A percentile compares a stretch with the other conserved stretches of the same genome.
Conservation (phyloP, 2,888 invertebrate genomes). For the Celastrina argiolus region DNA sequence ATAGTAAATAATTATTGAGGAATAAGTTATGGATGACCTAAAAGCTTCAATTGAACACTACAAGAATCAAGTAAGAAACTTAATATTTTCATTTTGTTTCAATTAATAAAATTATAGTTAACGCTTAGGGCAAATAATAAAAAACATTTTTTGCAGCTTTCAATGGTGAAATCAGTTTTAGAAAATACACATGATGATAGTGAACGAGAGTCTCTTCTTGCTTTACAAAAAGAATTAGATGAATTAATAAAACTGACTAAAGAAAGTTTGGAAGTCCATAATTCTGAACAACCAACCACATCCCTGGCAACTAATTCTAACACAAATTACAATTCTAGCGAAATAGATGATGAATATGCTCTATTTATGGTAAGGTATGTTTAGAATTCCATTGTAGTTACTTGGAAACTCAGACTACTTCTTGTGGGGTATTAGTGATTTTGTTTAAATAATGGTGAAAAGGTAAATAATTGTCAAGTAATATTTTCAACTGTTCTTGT, state of each 20-base stretch:
- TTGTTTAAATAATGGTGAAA: no score
- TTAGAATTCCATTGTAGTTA: not conserved
- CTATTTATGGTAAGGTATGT: conserved; percentile 76
- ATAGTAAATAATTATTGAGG: not conserved
- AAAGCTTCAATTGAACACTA: conserved; percentile 57
- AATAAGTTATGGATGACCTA: conserved; percentile 53
- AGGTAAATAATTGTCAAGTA: no score
- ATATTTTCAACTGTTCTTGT: no score
- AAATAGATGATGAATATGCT: conserved; percentile 79
- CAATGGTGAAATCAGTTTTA: conserved; percentile 80
- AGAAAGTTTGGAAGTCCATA: conserved; percentile 71
- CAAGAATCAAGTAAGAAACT: conserved; percentile 55
- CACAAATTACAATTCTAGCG: conserved; percentile 37
- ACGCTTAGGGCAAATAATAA: not conserved
- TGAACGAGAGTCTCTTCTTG: conserved; percentile 76
- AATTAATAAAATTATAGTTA: not conserved
- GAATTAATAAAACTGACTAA: conserved; percentile 83
- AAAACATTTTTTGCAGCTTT: conserved; percentile 62
- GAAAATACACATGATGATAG: conserved; percentile 58
- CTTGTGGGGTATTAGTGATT: no score
- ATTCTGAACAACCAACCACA: conserved; percentile 33
- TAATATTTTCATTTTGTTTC: not conserved
- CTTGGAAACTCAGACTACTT: no score
- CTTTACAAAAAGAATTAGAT: conserved; percentile 80
- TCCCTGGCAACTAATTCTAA: conserved; percentile 26